phyloP scores from a whole-genome alignment of 2,888 invertebrate species.

The Papilio demoleus region DNA sequence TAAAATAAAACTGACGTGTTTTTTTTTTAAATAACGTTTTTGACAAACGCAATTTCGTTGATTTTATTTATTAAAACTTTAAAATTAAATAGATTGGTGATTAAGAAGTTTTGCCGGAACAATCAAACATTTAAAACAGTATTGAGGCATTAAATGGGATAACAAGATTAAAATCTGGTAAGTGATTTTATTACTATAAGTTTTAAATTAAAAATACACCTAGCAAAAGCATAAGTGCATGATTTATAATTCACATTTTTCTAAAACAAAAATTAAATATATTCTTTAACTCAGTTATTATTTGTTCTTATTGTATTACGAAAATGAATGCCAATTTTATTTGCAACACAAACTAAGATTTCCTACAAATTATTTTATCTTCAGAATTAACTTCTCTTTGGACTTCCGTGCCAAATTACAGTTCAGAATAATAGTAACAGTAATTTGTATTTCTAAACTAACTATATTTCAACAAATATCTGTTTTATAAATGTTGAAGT shows the following conservation, averaged over 20 bases:
- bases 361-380: not conserved
- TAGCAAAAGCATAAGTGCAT: too few species aligned
- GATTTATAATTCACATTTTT: too few species aligned
- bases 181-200: not conserved
- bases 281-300: too few species aligned
- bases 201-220: too few species aligned
- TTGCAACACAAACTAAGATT: too few species aligned
- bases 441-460: not conserved
- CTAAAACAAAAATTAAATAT: too few species aligned
- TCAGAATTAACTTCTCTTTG: not conserved
- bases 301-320: not conserved
- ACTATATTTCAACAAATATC: not conserved
- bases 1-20: not conserved
- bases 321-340: too few species aligned
- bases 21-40: not conserved
- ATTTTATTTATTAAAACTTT: constrained; percentile 5
- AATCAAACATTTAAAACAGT: not conserved
- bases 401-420: not conserved
- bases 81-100: not conserved
- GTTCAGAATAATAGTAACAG: not conserved
- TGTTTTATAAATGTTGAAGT: not conserved
- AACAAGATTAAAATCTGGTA: not conserved
- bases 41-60: not conserved
- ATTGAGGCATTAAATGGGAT: not conserved
- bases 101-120: not conserved